phyloP scores from a whole-genome alignment of 2,113 vertebrate genomes.

The Plestiodon gilberti region DNA sequence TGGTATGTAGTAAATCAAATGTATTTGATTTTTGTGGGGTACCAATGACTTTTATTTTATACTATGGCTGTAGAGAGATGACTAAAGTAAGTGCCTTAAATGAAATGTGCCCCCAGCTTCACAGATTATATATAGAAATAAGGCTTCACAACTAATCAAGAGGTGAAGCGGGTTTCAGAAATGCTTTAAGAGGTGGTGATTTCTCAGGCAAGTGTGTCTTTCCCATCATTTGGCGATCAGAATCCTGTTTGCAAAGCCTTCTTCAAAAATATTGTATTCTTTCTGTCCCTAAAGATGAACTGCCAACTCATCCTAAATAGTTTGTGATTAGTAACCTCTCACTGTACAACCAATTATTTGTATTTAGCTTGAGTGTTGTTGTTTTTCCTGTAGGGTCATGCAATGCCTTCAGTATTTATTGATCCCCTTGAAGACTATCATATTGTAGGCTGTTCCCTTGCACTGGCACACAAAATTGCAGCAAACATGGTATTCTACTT shows the following conservation, averaged over 20 bases:
- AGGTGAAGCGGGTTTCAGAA: background rate
- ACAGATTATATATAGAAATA: background rate
- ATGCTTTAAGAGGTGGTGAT: background rate
- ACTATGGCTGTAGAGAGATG: background rate
- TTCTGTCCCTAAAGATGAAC: background rate
- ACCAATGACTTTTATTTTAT: background rate
- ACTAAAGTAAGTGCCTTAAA: background rate
- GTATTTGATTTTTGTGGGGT: background rate
- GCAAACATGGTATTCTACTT: background rate
- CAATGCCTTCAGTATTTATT: background rate
- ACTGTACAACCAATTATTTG: background rate
- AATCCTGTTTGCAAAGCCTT: background rate
- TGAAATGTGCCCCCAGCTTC: background rate
- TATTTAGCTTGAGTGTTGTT: background rate
- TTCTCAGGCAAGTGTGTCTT: background rate
- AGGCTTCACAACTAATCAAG: background rate
- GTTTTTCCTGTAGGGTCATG: background rate
- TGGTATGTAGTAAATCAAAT: too few relatives aligned
- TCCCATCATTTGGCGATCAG: background rate
- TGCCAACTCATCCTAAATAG: background rate
- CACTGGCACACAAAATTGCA: background rate
- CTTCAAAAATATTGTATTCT: background rate
- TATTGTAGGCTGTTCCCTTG: background rate
- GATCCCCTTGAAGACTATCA: background rate
- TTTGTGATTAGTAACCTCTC: background rate